Evolutionary conservation across 2,888 invertebrate genomes (phyloP).

Genomic region (Pardosa pseudoannulata): DNA sequence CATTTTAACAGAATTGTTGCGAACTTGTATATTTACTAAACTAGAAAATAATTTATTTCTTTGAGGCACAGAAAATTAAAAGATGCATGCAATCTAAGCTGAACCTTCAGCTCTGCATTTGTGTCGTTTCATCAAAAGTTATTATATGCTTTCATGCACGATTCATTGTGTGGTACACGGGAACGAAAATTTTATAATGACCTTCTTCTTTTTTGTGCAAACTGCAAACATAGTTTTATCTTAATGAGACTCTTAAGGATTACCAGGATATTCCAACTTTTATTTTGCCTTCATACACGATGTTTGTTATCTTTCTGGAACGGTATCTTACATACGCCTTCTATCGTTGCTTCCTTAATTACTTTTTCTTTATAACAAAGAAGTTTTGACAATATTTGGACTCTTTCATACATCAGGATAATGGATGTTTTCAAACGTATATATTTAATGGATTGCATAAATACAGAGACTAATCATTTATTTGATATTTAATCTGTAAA

Average conservation of each 20-base stretch:
- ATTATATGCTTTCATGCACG: neutral
- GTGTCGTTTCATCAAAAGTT: too few species aligned
- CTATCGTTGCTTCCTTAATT: neutral
- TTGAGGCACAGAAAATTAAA: too few species aligned
- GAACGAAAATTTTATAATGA: neutral
- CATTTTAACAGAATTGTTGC: too few species aligned
- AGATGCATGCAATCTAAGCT: too few species aligned
- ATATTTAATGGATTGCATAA: neutral
- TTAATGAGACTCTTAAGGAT: constrained; percentile 1
- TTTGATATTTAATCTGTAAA: too few species aligned
- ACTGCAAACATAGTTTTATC: neutral
- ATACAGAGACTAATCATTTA: too few species aligned
- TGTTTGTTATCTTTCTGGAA: neutral
- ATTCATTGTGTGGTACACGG: neutral
- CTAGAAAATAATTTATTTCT: too few species aligned
- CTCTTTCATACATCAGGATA: neutral
- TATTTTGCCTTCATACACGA: neutral
- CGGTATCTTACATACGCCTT: neutral
- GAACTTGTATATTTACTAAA: too few species aligned
- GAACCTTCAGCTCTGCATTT: too few species aligned
- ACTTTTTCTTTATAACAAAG: neutral
- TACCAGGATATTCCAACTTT: neutral
- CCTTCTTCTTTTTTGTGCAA: neutral
- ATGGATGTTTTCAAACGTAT: neutral
- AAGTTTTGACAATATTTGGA: neutral